Evolutionary conservation across 2,113 vertebrate genomes (phyloP).

Genomic region (Holacanthus passer): DNA sequence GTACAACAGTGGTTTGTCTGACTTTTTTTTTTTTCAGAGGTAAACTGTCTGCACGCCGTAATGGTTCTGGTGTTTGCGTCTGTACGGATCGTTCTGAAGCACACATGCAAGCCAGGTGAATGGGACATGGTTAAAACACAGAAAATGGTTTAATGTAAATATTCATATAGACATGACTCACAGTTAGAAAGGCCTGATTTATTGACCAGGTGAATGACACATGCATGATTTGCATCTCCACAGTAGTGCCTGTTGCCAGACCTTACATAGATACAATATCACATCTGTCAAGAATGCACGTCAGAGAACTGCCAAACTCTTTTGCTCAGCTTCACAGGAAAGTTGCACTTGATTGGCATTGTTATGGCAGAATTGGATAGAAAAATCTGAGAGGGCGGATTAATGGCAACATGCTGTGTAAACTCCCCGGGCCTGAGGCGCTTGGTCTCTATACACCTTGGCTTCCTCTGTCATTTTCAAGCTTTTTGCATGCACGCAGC

Average conservation of each 20-base stretch:
- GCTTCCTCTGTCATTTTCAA: constrained; percentile 84
- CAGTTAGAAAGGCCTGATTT: constrained; percentile 27
- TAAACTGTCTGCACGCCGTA: neutral
- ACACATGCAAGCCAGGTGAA: neutral
- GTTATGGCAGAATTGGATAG: constrained; percentile 63
- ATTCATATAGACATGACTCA: neutral
- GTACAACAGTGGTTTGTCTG: neutral
- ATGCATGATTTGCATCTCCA: constrained; percentile 18
- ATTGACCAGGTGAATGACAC: constrained; percentile 23
- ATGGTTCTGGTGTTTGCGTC: neutral
- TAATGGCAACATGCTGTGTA: constrained; percentile 83
- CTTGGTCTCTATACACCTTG: constrained; percentile 77
- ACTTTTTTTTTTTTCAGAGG: neutral
- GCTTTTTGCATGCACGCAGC: constrained; percentile 76
- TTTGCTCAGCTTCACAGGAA: constrained; percentile 51
- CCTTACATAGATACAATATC: constrained; percentile 21
- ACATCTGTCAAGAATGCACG: constrained; percentile 46
- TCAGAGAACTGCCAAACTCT: constrained; percentile 39
- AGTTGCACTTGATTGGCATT: constrained; percentile 70
- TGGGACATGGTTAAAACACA: neutral
- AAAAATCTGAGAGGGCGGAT: constrained; percentile 77
- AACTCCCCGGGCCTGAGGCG: constrained; percentile 83
- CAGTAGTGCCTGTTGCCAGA: constrained; percentile 13
- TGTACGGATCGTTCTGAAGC: neutral
- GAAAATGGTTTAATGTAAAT: neutral